Conservation (phyloP, 2,888 invertebrate genomes). For the Xestia xanthographa region DNA sequence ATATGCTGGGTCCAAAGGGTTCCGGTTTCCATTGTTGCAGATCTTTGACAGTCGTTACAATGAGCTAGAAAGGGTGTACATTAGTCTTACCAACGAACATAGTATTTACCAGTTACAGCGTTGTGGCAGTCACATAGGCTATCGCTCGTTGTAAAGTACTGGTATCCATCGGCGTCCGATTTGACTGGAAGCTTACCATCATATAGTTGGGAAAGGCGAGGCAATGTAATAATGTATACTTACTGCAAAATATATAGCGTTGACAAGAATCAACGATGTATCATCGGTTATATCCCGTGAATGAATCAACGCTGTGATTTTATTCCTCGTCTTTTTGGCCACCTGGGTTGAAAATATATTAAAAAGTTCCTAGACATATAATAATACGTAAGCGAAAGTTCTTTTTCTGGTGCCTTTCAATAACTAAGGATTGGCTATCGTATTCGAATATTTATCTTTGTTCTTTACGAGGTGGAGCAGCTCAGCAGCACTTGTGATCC, state of each 20-base stretch:
- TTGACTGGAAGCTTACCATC: background rate
- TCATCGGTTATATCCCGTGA: conserved; percentile 83
- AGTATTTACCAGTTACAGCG: background rate
- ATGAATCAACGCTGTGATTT: conserved; percentile 93
- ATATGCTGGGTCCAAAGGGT: background rate
- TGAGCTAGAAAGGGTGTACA: background rate
- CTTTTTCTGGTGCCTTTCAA: background rate
- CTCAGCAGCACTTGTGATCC: background rate
- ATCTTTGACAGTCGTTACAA: background rate
- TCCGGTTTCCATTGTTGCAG: background rate
- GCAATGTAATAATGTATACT: conserved; percentile 38
- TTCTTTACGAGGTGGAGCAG: background rate
- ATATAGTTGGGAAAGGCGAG: background rate
- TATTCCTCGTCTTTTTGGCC: conserved; percentile 93
- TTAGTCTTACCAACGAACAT: background rate
- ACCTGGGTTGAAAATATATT: conserved; percentile 75
- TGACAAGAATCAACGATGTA: conserved; percentile 93
- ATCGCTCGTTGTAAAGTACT: background rate
- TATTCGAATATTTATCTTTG: background rate
- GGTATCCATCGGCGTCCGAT: background rate
- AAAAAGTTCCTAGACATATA: background rate
- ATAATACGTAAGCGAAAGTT: background rate
- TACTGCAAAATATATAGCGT: conserved; percentile 95
- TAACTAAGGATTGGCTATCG: background rate
- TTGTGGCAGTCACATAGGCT: background rate